phyloP scores from a whole-genome alignment of 2,113 vertebrate species.

The Meleagris gallopavo region DNA sequence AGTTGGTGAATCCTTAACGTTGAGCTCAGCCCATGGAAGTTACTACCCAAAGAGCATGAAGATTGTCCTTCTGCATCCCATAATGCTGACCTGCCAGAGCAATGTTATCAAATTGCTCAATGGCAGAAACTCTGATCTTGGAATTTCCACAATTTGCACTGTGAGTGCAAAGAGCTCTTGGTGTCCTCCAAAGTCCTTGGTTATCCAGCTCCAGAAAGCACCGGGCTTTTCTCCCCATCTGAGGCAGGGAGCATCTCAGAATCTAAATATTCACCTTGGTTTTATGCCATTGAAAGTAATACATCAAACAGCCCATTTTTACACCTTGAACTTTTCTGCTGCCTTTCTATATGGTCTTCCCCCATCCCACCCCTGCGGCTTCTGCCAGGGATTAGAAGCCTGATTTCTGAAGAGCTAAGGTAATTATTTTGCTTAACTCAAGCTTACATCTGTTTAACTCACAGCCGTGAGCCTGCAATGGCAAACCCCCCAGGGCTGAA shows the following conservation, averaged over 20 bases:
- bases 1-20: rapidly evolving
- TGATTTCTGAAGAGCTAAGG: not conserved
- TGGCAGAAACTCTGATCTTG: too few species aligned
- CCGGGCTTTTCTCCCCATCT: too few species aligned
- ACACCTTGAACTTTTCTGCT: not conserved
- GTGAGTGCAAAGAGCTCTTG: too few species aligned
- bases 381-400: not conserved
- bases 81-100: rapidly evolving
- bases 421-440: not conserved
- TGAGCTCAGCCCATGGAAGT: not conserved
- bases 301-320: rapidly evolving
- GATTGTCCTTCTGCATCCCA: rapidly evolving
- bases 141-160: too few species aligned
- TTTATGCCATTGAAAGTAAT: rapidly evolving
- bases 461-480: not conserved
- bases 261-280: not conserved
- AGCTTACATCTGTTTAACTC: not conserved
- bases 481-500: not conserved
- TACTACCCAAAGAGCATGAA: rapidly evolving
- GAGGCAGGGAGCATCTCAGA: not conserved
- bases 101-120: not conserved
- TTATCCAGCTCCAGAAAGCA: too few species aligned
- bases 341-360: not conserved
- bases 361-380: not conserved
- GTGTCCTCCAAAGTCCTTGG: too few species aligned